These are phyloP conservation scores for Rhynchonycteris naso DNA, from an alignment of 2,797 vertebrate species.

Conservation along the genomic window DNA sequence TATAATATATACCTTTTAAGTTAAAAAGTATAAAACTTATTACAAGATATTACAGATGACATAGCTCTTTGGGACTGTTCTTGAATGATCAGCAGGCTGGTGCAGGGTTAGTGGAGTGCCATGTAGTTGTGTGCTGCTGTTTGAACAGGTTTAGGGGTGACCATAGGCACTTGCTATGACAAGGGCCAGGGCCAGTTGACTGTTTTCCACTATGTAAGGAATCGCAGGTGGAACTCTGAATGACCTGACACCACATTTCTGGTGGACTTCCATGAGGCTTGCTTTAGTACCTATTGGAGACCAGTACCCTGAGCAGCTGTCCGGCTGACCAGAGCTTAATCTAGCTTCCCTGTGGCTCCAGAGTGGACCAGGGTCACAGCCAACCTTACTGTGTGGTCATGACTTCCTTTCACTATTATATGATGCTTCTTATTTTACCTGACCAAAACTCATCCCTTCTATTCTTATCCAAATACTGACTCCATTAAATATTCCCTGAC, in stretches of 20 bases:
- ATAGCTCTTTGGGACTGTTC: neutral
- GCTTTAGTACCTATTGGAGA: neutral
- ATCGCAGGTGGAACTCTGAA: neutral
- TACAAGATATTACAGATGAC: neutral
- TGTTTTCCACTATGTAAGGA: neutral
- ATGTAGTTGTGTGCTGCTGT: neutral
- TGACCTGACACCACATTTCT: neutral
- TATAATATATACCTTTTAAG: neutral
- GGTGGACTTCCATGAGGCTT: neutral
- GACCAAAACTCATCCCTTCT: neutral
- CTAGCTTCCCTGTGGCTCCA: neutral
- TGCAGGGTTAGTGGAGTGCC: rapidly evolving
- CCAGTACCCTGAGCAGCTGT: neutral
- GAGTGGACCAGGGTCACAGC: neutral
- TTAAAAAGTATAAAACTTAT: slow-evolving; percentile 28
- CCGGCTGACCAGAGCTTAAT: neutral
- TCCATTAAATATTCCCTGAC: neutral
- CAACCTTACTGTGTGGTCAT: neutral
- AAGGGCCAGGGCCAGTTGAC: neutral
- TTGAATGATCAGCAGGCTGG: neutral
- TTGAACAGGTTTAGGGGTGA: neutral
- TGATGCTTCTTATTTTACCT: neutral
- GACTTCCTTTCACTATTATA: neutral
- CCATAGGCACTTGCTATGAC: neutral
- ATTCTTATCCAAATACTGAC: neutral